Conservation (phyloP, 2,113 vertebrate genomes). For the Calidris pygmaea region DNA sequence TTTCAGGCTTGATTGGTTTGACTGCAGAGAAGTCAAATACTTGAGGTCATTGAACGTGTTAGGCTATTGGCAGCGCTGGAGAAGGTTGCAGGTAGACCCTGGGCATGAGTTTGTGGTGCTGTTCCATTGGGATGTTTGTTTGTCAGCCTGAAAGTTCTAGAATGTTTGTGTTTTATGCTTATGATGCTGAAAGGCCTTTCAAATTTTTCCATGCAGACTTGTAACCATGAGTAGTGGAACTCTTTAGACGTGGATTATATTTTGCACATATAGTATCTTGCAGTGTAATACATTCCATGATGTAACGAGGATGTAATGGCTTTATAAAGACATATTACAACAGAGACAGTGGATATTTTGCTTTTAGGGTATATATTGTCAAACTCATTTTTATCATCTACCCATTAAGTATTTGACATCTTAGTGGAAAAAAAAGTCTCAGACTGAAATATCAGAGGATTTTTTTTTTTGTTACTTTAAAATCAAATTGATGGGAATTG, state of each 20-base stretch:
- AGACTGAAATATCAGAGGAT: not conserved
- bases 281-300: not conserved
- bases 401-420: not conserved
- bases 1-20: not conserved
- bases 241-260: not conserved
- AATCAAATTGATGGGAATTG: not conserved
- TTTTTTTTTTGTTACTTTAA: not conserved
- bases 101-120: not conserved
- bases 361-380: not conserved
- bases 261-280: not conserved
- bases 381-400: not conserved
- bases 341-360: not conserved
- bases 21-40: not conserved
- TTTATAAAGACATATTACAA: not conserved
- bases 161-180: not conserved
- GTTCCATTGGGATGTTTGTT: not conserved
- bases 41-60: not conserved
- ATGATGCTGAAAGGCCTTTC: not conserved
- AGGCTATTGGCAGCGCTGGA: not conserved
- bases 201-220: not conserved
- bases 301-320: not conserved
- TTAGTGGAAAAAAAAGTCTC: not conserved
- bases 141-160: not conserved
- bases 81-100: not conserved
- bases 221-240: not conserved